Base-by-base conservation (phyloP, 1,140 invertebrate genomes). In the Orussus abietinus region DNA sequence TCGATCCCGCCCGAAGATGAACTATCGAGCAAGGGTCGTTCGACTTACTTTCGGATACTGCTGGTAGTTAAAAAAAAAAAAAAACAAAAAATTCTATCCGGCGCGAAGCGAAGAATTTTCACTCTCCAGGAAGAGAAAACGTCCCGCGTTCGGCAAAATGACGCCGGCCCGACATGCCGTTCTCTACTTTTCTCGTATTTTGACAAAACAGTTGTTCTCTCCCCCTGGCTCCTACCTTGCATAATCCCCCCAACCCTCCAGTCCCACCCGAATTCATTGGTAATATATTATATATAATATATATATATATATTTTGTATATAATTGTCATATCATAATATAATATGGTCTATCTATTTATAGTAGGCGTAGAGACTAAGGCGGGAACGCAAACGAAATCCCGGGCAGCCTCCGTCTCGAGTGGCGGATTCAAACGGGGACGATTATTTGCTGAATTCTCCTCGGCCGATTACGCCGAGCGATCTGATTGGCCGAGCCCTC, bases 271-370 rank as follows among this genome's bases (percentile, higher is more conserved):
- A 29, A 2, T 39, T 37, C 11, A 38, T 38, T 28, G 17, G 34
- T 40, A 21, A 34, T 38, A 39, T 39, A 31, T 31, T 39, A n/a
- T 14, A 39, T 31, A 30, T 30, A 30, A 39, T 39, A 39, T 39
- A 30, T 30, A 39, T 39, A 39, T 25, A 37, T 3, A 14, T 34
- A 46, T 46, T 45, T 37, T 40, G 42, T 50, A 39, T 42, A 50
- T 50, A 46, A 42, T 46, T 35, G 35, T 50, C 40, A 40, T 39
- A 48, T 46, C 31, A 32, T 50, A 46, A 39, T 50, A 45, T 42
- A 39, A 39, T 39, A 41, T 29, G 37, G 31, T 42, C 44, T 51
- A 51, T 51, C 44, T 51, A 51, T 46, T 46, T 51, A 35, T 51
- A 46, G 26, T 47, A 47, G 43, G 44, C 43, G 42, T 41, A 34